A percentile compares a stretch with the other conserved stretches of the same genome.
Evolutionary conservation across 2,113 vertebrate genomes (phyloP).

Genomic region (Passer domesticus): DNA sequence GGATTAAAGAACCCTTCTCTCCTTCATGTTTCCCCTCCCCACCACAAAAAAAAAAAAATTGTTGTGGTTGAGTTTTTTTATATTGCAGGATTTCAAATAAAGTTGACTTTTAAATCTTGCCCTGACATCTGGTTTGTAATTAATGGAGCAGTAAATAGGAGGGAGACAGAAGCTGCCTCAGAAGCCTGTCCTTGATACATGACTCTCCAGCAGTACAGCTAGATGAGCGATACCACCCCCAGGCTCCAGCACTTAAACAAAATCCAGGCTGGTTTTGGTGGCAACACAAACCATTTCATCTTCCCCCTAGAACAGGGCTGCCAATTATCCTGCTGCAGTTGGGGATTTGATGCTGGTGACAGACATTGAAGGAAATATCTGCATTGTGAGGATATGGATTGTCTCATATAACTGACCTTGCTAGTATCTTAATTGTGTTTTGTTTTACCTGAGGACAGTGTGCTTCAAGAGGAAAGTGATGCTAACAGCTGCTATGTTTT

Average conservation of each 20-base stretch:
- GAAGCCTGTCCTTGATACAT: constrained; percentile 24
- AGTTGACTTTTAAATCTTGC: constrained; percentile 55
- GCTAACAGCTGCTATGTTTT: constrained; percentile 20
- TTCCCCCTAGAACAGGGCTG: constrained; percentile 19
- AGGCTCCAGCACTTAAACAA: constrained; percentile 14
- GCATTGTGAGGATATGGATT: not conserved
- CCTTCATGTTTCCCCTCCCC: constrained; percentile 46
- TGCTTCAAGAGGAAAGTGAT: not conserved
- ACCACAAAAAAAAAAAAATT: constrained; percentile 28
- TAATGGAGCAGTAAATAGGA: constrained; percentile 37
- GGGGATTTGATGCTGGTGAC: constrained; percentile 5
- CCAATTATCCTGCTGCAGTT: not conserved
- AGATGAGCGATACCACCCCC: not conserved
- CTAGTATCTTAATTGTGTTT: constrained; percentile 8
- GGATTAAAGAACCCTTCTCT: constrained; percentile 54
- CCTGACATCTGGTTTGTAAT: constrained; percentile 38
- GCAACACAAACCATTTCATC: not conserved
- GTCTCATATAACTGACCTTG: constrained; percentile 26
- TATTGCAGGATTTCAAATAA: constrained; percentile 41
- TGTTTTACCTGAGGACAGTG: constrained; percentile 44
- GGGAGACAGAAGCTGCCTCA: constrained; percentile 17
- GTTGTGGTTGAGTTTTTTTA: constrained; percentile 31
- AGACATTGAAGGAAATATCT: constrained; percentile 30
- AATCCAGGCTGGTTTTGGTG: constrained; percentile 26
- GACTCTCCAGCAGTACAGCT: not conserved